phyloP scores from a whole-genome alignment of 2,113 vertebrate genomes.

The Eretmodus cyanostictus region DNA sequence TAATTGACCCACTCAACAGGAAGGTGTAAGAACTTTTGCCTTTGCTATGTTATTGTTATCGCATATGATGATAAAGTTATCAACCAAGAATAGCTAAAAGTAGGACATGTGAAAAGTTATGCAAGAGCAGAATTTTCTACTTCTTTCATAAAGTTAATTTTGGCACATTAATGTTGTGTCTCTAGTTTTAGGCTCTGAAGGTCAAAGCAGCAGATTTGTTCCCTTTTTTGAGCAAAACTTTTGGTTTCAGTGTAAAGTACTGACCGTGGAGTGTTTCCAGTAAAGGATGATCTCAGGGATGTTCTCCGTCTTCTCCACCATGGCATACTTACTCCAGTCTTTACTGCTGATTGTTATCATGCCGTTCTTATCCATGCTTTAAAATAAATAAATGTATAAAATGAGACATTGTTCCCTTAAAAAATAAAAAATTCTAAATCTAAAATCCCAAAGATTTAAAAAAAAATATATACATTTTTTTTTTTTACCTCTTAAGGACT shows the following conservation, averaged over 20 bases:
- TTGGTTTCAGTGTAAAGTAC: neutral
- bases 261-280: constrained; percentile 97
- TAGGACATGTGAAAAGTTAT: neutral
- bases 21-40: neutral
- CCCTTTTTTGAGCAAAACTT: neutral
- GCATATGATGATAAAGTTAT: neutral
- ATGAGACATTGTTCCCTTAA: neutral
- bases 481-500: constrained; percentile 84
- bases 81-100: neutral
- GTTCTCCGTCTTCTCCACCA: constrained; percentile 82
- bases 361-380: constrained; percentile 93
- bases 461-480: accelerated
- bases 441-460: neutral
- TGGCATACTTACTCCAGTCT: constrained; percentile 87
- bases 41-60: neutral
- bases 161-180: neutral
- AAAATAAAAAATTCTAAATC: neutral
- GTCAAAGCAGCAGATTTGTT: neutral
- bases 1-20: neutral
- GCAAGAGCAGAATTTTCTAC: neutral
- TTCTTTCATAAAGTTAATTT: neutral
- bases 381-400: neutral
- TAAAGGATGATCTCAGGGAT: constrained; percentile 97
- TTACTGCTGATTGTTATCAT: constrained; percentile 92
- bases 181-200: neutral